Conservation (phyloP, 2,797 vertebrate species). For the Lagorchestes hirsutus region DNA sequence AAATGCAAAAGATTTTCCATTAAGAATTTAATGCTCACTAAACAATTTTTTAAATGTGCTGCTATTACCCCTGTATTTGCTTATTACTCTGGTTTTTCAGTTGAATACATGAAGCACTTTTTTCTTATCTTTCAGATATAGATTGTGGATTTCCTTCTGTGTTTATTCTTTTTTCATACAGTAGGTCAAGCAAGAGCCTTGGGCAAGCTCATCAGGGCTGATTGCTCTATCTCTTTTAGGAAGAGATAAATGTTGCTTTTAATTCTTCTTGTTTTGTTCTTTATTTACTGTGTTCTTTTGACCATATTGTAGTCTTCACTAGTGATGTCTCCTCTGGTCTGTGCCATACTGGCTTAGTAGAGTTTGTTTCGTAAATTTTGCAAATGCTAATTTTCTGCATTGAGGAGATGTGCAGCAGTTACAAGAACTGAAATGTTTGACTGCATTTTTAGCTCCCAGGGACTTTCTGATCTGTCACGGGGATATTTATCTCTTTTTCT, state of each 20-base stretch:
- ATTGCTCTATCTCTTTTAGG: not conserved
- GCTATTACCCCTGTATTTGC: not conserved
- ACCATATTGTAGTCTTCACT: not conserved
- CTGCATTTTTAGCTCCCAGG: not conserved
- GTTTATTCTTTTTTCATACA: not conserved
- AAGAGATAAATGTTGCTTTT: constrained; percentile 1
- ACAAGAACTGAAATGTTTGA: not conserved
- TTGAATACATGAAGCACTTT: constrained; percentile 32
- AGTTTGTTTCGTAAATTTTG: constrained; percentile 17
- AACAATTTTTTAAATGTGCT: not conserved
- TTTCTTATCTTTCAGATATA: constrained; percentile 8
- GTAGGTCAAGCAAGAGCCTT: constrained; percentile 7
- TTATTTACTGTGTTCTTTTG: not conserved
- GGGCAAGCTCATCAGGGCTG: not conserved
- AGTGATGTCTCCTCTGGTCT: not conserved
- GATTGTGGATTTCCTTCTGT: constrained; percentile 4
- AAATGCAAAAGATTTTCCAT: not conserved
- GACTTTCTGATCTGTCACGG: not conserved
- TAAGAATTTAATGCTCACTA: not conserved
- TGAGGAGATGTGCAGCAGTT: not conserved
- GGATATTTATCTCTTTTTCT: constrained; percentile 19
- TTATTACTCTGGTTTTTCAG: not conserved
- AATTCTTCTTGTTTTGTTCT: not conserved
- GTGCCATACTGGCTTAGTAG: not conserved
- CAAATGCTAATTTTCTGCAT: not conserved